Conservation (phyloP, 2,888 invertebrate genomes). For the Drepanosiphum platanoidis region DNA sequence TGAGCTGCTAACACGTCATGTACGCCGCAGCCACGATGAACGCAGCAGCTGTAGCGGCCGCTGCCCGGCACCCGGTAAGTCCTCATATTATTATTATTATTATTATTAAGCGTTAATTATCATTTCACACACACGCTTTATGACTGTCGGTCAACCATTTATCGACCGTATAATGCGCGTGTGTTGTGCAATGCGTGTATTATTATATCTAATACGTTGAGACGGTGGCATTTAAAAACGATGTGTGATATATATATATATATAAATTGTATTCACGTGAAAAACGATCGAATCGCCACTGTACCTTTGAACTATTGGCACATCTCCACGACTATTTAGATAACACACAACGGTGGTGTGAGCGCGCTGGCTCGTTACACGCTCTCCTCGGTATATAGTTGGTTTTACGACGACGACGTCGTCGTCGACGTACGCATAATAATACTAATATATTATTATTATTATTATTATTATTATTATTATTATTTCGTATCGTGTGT, state of each 20-base stretch:
- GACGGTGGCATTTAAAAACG: not conserved
- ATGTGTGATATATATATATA: not conserved
- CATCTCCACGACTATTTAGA: constrained; percentile 60
- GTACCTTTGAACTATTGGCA: constrained; percentile 58
- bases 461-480: not conserved
- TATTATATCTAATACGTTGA: not conserved
- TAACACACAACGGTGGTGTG: constrained; percentile 39
- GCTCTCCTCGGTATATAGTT: not conserved
- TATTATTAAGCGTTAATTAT: not conserved
- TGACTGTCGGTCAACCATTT: too few relatives aligned
- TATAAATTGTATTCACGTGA: constrained; percentile 33
- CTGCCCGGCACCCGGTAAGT: constrained; percentile 88
- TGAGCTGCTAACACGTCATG: constrained; percentile 74
- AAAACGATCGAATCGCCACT: constrained; percentile 23
- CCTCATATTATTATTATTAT: constrained; percentile 9
- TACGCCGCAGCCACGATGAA: constrained; percentile 90
- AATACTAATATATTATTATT: not conserved
- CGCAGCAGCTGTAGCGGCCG: constrained; percentile 83
- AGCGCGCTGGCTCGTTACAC: constrained; percentile 16
- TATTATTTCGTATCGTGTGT: not conserved
- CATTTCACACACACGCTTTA: not conserved
- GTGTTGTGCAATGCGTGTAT: not conserved
- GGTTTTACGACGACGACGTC: constrained; percentile 5
- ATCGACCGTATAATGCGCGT: not conserved
- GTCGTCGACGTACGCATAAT: constrained; percentile 21